Evolutionary conservation across 2,888 invertebrate genomes (phyloP).

Genomic region (Rugalucina vietnamica): DNA sequence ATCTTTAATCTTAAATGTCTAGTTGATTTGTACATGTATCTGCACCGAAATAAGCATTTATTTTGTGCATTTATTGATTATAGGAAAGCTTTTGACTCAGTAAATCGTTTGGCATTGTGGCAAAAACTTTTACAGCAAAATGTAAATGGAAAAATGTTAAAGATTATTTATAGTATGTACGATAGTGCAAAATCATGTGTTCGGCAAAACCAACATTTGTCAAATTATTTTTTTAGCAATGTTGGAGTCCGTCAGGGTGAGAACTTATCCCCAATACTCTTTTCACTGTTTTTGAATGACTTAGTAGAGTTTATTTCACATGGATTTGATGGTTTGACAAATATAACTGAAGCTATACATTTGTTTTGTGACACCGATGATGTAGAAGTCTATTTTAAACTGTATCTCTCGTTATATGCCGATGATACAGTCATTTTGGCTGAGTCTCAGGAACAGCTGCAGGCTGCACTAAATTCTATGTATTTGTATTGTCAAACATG

Average conservation of each 20-base stretch:
- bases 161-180: not conserved
- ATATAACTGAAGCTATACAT: not conserved
- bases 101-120: not conserved
- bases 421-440: not conserved
- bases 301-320: not conserved
- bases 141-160: not conserved
- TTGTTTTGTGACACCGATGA: not conserved
- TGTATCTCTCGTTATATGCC: not conserved
- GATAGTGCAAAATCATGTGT: not conserved
- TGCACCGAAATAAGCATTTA: not conserved
- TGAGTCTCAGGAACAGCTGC: not conserved
- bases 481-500: constrained; percentile 3
- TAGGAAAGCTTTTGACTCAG: not conserved
- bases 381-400: not conserved
- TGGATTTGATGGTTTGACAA: not conserved
- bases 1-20: not conserved
- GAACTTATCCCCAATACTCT: not conserved
- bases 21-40: not conserved
- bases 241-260: not conserved
- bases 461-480: not conserved
- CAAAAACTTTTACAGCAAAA: not conserved
- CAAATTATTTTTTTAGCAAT: not conserved
- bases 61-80: constrained; percentile 6
- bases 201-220: not conserved
- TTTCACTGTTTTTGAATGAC: not conserved